Percentiles rank a stretch among this genome's conserved stretches.
These are phyloP conservation scores for Eueides isabella DNA, from an alignment of 1,140 invertebrate genomes.

Conservation along the genomic window DNA sequence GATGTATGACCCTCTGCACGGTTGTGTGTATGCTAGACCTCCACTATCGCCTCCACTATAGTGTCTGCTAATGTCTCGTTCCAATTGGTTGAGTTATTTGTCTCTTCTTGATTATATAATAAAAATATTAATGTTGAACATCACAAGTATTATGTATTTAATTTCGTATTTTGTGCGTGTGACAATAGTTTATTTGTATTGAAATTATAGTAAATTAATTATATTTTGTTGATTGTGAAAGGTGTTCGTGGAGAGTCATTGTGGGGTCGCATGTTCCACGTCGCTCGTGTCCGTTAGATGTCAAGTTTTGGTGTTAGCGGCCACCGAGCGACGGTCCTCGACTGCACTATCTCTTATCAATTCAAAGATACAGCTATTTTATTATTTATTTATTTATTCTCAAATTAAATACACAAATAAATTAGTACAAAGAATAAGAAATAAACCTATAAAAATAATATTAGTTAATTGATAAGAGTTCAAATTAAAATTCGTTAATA, in stretches of 20 bases:
- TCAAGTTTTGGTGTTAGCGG: slow-evolving; percentile 75
- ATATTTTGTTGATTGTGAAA: not conserved
- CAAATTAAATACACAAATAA: not conserved
- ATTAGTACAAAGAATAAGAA: no score
- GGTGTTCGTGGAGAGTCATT: slow-evolving; percentile 54
- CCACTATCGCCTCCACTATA: slow-evolving; percentile 44
- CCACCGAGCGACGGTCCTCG: slow-evolving; percentile 59
- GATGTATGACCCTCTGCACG: slow-evolving; percentile 59
- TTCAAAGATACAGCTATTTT: not conserved
- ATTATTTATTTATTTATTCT: not conserved
- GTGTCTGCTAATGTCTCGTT: not conserved
- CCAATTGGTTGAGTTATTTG: not conserved
- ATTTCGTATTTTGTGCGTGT: no score
- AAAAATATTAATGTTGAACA: no score
- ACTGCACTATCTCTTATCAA: slow-evolving; percentile 55
- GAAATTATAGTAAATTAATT: no score
- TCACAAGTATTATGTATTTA: no score
- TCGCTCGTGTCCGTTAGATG: slow-evolving; percentile 74
- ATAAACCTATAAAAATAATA: no score
- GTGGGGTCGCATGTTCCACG: slow-evolving; percentile 64
- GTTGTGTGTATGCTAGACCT: slow-evolving; percentile 68
- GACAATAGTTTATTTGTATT: no score
- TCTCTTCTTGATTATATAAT: no score
- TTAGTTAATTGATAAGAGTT: slow-evolving; percentile 7
- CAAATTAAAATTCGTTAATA: not conserved